Evolutionary conservation across 30 jellyfish, hydroid and myxozoan genomes (phyloP), one percentile per base, ranked within the genome.

Genomic region (Aurelia aurita): DNA sequence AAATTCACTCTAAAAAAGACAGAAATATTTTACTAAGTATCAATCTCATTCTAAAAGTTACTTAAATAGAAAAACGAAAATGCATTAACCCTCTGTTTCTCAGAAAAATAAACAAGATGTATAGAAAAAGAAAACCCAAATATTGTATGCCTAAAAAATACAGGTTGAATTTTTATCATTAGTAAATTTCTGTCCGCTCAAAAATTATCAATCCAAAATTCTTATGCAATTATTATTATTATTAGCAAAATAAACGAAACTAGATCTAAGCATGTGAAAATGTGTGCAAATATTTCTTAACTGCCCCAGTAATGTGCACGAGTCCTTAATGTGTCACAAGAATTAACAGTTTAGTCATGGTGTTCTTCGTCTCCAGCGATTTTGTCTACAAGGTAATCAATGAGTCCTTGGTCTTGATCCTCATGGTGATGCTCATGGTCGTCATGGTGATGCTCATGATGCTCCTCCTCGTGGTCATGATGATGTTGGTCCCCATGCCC

Each of bases 311-410:
- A 19, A n/a, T 55, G 67, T 55, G 67, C 25, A 22, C 67, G 2
- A 39, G 51, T 39, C 51, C 51, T 39, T 39, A 39, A 5, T 39
- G 51, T 39, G 51, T 39, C 51, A 5, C 16, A 39, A 39, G 9
- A 39, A 39, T 34, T 34, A 34, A 34, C 46, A 34, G 7, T 39
- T 39, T 39, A 39, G 6, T 79, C 80, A 49, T 79, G 69, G 16
- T 27, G 58, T 11, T 83, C 84, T 3, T 55, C 81, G 0, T 70
- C 93, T 2, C 69, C 87, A 3, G 80, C 29, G 65, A 83, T 25
- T 63, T 83, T 83, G 80, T 83, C 93, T 10, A 83, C 87, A 58
- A 83, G 79, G 46, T 83, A 83, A 67, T 83, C 93, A 58, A 83
- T 69, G 14, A 69, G 80, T 83, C 93, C 93, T 29, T 83, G 93